Base-by-base conservation (phyloP, 2,113 vertebrate genomes). In the Tetrax tetrax region DNA sequence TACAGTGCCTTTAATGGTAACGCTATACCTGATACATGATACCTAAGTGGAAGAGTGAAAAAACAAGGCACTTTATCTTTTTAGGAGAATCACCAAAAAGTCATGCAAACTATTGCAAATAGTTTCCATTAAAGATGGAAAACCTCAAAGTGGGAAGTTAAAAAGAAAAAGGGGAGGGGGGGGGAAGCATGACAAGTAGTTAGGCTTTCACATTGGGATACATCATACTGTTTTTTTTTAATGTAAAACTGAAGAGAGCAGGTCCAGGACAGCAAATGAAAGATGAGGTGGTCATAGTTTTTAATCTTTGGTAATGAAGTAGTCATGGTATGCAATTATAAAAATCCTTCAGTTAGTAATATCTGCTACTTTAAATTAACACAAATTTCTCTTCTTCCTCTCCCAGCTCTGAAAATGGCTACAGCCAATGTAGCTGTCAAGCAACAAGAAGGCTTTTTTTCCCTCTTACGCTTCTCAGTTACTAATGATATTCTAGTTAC, bases 351-450 rank as follows among this genome's bases (percentile, higher is more conserved):
- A 7, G 11, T 72, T 68, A 56, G 19, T 56, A 75, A 31, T 20
- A 64, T 5, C 25, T 79, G 11, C 31, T 59, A 29, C 53, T 86
- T 77, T 53, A 75, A 66, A 75, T 79, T 45, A 93, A 82, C 31
- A 66, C 33, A 35, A 2, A 14, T 70, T 54, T 85, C 22, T 79
- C 22, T 57, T 85, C 43, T 70, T 91, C 43, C 10, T 56, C 31
- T 90, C 70, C 25, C 83, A 90, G 48, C 66, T 68, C 50, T 89
- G 83, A 83, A 92, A 94, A 48, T n/a, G 45, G 84, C 64, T 91
- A 81, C 71, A 92, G 71, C 63, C 59, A 95, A n/a, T 71, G 81
- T 28, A 87, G 60, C n/a, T 87, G 31, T 70, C 74, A 82, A 66
- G 25, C 22, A 47, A 25, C n/a, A 63, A 66, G 16, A 48, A 35